These are phyloP conservation scores for Benitochromis conjunctus DNA, from an alignment of 2,113 vertebrate genomes.

Conservation along the genomic window DNA sequence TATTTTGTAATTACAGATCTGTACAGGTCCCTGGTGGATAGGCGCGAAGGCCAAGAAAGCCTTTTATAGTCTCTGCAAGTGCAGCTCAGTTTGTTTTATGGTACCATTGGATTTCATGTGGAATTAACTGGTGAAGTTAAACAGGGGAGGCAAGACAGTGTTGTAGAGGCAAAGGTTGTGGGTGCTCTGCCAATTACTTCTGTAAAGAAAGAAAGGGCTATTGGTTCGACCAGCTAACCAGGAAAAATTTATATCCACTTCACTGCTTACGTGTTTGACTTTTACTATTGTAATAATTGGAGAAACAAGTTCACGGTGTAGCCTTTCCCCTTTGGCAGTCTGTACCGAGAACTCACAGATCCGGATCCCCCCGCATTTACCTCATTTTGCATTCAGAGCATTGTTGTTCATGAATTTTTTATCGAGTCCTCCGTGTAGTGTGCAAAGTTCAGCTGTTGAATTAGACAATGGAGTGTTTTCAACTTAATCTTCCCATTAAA, in stretches of 20 bases:
- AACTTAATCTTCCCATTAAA: constrained; percentile 41
- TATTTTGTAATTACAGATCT: constrained; percentile 25
- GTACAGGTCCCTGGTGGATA: not conserved
- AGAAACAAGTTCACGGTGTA: constrained; percentile 25
- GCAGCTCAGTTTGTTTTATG: constrained; percentile 25
- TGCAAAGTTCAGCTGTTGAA: constrained; percentile 46
- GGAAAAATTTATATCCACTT: not conserved
- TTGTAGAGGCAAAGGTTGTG: constrained; percentile 15
- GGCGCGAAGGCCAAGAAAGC: not conserved
- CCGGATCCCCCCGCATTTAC: not conserved
- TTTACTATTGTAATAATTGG: constrained; percentile 35
- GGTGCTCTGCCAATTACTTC: not conserved
- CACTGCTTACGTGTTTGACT: constrained; percentile 18
- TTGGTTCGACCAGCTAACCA: constrained; percentile 6
- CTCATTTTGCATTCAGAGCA: constrained; percentile 42
- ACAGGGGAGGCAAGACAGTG: not conserved
- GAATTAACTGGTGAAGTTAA: constrained; percentile 21
- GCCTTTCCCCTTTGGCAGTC: constrained; percentile 9
- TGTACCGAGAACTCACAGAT: not conserved
- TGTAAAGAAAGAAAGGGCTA: not conserved
- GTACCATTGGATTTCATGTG: constrained; percentile 2
- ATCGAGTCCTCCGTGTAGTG: constrained; percentile 26
- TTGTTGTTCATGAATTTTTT: constrained; percentile 52
- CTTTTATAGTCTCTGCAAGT: constrained; percentile 21
- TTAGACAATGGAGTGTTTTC: constrained; percentile 35